phyloP scores from a whole-genome alignment of 1,140 invertebrate species.

The Monochamus saltuarius region DNA sequence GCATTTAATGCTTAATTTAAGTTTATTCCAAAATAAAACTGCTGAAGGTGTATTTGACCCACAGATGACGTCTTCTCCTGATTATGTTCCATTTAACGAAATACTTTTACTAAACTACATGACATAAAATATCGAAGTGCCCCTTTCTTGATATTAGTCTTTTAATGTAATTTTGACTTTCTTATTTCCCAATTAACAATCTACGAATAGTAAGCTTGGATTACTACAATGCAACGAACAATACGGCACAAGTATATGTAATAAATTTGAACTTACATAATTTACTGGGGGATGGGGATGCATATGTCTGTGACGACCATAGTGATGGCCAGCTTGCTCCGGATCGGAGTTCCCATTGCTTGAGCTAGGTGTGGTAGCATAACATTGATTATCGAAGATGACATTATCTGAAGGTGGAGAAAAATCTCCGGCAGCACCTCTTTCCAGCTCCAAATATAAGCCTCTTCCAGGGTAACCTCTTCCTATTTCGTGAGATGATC shows the following conservation, averaged over 20 bases:
- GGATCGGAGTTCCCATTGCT: slow-evolving; percentile 87
- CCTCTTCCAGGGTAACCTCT: slow-evolving; percentile 63
- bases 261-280: neutral
- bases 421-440: slow-evolving; percentile 65
- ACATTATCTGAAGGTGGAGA: slow-evolving; percentile 90
- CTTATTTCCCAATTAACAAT: neutral
- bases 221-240: neutral
- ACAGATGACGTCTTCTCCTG: too few species aligned
- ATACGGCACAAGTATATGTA: neutral
- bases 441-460: slow-evolving; percentile 82
- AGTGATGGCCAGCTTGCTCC: slow-evolving; percentile 68
- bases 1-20: too few species aligned
- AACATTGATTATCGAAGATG: slow-evolving; percentile 91
- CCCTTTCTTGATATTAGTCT: too few species aligned
- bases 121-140: too few species aligned
- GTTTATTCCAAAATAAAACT: too few species aligned
- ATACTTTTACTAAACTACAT: too few species aligned
- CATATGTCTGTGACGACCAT: slow-evolving; percentile 52
- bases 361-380: slow-evolving; percentile 88
- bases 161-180: too few species aligned
- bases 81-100: too few species aligned
- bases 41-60: too few species aligned
- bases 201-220: too few species aligned
- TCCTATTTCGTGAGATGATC: slow-evolving; percentile 67
- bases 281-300: slow-evolving; percentile 54